These are phyloP conservation scores for Meghimatium bilineatum DNA, from an alignment of 2,888 invertebrate species.

Conservation along the genomic window DNA sequence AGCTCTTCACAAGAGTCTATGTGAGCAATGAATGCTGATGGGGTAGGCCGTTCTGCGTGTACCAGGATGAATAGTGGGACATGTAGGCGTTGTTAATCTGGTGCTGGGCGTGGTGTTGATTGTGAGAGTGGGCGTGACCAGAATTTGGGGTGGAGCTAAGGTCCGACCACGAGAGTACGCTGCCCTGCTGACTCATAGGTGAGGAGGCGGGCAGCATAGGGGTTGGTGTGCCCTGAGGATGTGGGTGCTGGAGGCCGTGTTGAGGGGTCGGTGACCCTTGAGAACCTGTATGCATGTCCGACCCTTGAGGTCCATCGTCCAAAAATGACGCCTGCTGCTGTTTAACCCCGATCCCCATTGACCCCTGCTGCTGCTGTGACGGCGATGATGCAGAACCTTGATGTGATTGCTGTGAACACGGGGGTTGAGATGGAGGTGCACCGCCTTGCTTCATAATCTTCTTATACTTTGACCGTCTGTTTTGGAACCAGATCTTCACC, in stretches of 20 bases:
- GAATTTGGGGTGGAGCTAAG: constrained; percentile 32
- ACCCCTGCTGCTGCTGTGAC: constrained; percentile 41
- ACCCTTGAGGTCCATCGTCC: constrained; percentile 32
- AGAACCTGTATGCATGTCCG: constrained; percentile 44
- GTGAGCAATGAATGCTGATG: constrained; percentile 52
- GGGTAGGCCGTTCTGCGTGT: constrained; percentile 45
- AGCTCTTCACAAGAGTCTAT: constrained; percentile 23
- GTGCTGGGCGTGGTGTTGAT: constrained; percentile 42
- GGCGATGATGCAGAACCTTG: constrained; percentile 39
- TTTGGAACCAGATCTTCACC: constrained; percentile 55
- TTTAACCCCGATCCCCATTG: constrained; percentile 24
- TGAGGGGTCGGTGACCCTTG: constrained; percentile 39
- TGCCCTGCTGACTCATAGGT: constrained; percentile 49
- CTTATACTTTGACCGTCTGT: constrained; percentile 52
- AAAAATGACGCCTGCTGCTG: constrained; percentile 44
- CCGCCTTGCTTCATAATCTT: constrained; percentile 54
- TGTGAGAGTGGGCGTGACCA: constrained; percentile 45
- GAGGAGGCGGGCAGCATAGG: constrained; percentile 47
- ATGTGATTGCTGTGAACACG: constrained; percentile 21
- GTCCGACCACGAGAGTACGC: constrained; percentile 45
- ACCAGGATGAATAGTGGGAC: constrained; percentile 52
- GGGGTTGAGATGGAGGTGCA: constrained; percentile 30
- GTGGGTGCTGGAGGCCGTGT: constrained; percentile 43
- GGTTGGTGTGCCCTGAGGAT: constrained; percentile 46
- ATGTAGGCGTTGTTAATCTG: constrained; percentile 51